These are phyloP conservation scores for Tenthredo scrophulariae DNA, from an alignment of 2,888 invertebrate species.

Conservation along the genomic window DNA sequence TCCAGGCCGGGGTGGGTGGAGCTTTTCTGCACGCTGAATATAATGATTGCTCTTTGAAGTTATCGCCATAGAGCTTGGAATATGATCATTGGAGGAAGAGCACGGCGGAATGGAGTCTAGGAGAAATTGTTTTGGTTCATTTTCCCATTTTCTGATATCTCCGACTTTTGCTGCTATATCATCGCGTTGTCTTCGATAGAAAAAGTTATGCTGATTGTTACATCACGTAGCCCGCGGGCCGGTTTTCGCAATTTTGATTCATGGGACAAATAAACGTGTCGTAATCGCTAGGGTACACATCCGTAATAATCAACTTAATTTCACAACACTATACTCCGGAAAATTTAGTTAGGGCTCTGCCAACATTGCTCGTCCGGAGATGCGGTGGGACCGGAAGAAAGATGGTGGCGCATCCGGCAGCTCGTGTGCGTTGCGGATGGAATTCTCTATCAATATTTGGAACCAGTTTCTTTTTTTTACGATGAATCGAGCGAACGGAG, in stretches of 20 bases:
- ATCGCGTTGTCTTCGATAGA: neutral
- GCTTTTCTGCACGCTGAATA: slow-evolving; percentile 58
- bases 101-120: neutral
- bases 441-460: slow-evolving; percentile 70
- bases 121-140: slow-evolving; percentile 33
- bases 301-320: slow-evolving; percentile 42
- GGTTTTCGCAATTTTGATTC: neutral
- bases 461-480: slow-evolving; percentile 65
- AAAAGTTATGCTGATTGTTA: slow-evolving; percentile 7
- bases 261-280: slow-evolving; percentile 34
- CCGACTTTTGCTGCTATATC: neutral
- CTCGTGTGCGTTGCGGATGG: slow-evolving; percentile 59
- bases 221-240: neutral
- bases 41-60: slow-evolving; percentile 70
- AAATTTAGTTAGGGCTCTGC: slow-evolving; percentile 64
- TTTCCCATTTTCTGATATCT: neutral
- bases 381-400: slow-evolving; percentile 63
- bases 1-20: neutral
- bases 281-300: slow-evolving; percentile 32
- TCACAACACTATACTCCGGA: slow-evolving; percentile 58
- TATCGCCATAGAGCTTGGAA: slow-evolving; percentile 61
- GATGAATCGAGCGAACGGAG: slow-evolving; percentile 67
- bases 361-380: slow-evolving; percentile 50
- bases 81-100: slow-evolving; percentile 54
- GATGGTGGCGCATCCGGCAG: slow-evolving; percentile 65